Percentiles rank a stretch among this genome's conserved stretches.
Conservation (phyloP, 2,797 vertebrate species). For the Hephaestus fuliginosus region DNA sequence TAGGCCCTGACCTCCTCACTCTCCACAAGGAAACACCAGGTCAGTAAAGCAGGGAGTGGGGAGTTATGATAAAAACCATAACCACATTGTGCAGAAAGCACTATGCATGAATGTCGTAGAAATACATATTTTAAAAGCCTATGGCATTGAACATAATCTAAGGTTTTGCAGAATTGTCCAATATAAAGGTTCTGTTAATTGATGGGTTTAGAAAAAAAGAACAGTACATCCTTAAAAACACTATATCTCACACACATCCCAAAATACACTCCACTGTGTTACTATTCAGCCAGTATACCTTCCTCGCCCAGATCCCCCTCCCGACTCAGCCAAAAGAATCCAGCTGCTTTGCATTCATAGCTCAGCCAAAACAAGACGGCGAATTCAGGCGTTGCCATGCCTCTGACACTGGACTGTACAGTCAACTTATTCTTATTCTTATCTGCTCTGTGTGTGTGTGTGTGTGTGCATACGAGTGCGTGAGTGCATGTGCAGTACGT, state of each 20-base stretch:
- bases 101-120: not conserved
- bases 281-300: slow-evolving; percentile 28
- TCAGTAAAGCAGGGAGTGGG: not conserved
- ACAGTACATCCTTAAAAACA: slow-evolving; percentile 21
- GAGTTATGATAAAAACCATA: not conserved
- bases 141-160: not conserved
- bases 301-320: slow-evolving; percentile 17
- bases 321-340: slow-evolving; percentile 42
- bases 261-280: slow-evolving; percentile 12
- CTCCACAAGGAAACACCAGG: not conserved
- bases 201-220: not conserved
- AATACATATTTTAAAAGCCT: not conserved
- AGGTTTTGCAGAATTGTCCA: slow-evolving; percentile 49
- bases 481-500: slow-evolving; percentile 47
- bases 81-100: not conserved
- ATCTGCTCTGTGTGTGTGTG: slow-evolving; percentile 42
- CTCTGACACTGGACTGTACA: slow-evolving; percentile 70
- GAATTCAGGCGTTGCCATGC: slow-evolving; percentile 35
- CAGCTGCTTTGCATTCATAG: slow-evolving; percentile 58
- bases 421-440: slow-evolving; percentile 39
- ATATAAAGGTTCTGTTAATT: slow-evolving; percentile 18
- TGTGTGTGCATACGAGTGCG: slow-evolving; percentile 35
- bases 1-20: not conserved
- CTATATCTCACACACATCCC: slow-evolving; percentile 10
- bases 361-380: slow-evolving; percentile 66